Conservation (phyloP, 1,140 invertebrate genomes). For the Zaprionus capensis region DNA sequence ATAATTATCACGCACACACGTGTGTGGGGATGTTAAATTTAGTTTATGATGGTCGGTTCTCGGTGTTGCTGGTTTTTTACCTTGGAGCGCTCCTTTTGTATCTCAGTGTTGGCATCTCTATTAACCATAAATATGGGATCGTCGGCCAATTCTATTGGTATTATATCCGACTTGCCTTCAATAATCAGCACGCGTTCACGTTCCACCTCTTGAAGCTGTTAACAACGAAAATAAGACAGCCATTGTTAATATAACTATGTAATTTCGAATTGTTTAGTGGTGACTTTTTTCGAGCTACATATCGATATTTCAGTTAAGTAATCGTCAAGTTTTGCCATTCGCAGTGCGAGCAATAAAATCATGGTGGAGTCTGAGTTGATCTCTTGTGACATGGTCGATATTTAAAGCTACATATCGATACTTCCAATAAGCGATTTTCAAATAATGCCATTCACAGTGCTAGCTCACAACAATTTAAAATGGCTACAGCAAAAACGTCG, state of each 20-base stretch:
- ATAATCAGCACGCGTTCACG: conserved; percentile 87
- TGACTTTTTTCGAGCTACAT: background rate
- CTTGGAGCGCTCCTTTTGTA: conserved; percentile 85
- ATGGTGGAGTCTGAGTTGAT: background rate
- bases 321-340: background rate
- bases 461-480: background rate
- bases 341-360: background rate
- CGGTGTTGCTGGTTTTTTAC: conserved; percentile 43
- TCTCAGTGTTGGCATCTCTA: conserved; percentile 86
- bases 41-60: background rate
- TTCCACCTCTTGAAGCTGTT: conserved; percentile 86
- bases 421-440: background rate
- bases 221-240: background rate
- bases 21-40: background rate
- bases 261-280: background rate
- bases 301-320: background rate
- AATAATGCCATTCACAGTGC: background rate
- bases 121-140: conserved; percentile 88
- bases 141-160: conserved; percentile 86
- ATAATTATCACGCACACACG: background rate
- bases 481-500: background rate
- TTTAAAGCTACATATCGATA: background rate
- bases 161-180: conserved; percentile 86
- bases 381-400: background rate
- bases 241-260: background rate